Conservation (phyloP, 2,888 invertebrate genomes). For the Tortricodes alternella region DNA sequence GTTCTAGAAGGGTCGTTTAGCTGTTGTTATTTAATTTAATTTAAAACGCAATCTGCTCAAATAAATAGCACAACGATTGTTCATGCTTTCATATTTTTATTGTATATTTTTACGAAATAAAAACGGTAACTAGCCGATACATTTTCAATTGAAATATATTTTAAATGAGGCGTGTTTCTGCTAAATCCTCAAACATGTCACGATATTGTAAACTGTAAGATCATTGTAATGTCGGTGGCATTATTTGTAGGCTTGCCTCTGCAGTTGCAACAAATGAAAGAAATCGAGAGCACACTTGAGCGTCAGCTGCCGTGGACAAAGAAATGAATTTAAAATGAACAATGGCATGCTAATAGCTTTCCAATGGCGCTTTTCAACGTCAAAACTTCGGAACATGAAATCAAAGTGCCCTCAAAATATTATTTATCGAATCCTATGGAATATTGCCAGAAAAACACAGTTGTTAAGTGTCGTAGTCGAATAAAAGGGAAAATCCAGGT, state of each 20-base stretch:
- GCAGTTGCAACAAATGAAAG: slow-evolving; percentile 37
- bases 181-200: slow-evolving; percentile 26
- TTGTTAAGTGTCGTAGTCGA: slow-evolving; percentile 8
- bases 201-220: slow-evolving; percentile 17
- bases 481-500: slow-evolving; percentile 14
- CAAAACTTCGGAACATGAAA: slow-evolving; percentile 7
- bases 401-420: background rate
- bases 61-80: no score
- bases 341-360: slow-evolving; percentile 49
- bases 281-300: slow-evolving; percentile 37
- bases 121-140: background rate
- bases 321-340: slow-evolving; percentile 38
- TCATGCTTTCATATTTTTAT: no score
- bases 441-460: slow-evolving; percentile 8
- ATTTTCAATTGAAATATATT: slow-evolving; percentile 3
- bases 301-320: slow-evolving; percentile 37
- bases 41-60: no score
- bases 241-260: slow-evolving; percentile 37
- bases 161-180: slow-evolving; percentile 16
- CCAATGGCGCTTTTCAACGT: slow-evolving; percentile 47
- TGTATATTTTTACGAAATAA: background rate
- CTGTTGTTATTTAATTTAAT: no score
- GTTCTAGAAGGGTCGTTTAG: background rate
- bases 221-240: slow-evolving; percentile 26
- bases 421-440: background rate